Base-by-base conservation (phyloP, 2,113 vertebrate species). In the Australoheros scitulus region DNA sequence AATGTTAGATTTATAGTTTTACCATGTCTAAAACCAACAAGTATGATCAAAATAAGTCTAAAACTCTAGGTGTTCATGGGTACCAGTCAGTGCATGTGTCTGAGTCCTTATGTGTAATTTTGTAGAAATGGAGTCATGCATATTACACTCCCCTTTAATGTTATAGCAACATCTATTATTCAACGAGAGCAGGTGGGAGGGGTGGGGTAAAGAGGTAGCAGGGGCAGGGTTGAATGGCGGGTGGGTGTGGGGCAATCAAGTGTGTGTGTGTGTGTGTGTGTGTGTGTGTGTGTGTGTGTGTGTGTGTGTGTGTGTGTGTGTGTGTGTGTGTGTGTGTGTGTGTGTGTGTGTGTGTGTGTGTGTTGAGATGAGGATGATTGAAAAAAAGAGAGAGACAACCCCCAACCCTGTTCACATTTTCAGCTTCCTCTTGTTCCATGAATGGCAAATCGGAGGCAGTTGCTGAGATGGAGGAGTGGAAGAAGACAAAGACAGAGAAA, bases 131-230 rank as follows among this genome's bases (percentile, higher is more conserved):
- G 9, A 9, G 36, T 38, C 8, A 38, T 38, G 8, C 9, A 10
- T 38, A 38, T 7, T 3, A 38, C 68, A 72, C 34, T 84, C 76
- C n/a, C 85, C 78, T 91, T 89, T 93, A 93, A 93, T 93, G 88
- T 90, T 91, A 92, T 58, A 87, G 89, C 80, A 79, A 65, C 87
- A 94, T 95, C 87, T 87, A 95, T 95, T 95, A 95, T 95, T 96
- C 92, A 95, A 83, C 20, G n/a, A 60, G 87, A 85, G 90, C 93
- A 93, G 92, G 91, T 94, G 91, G 91, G 88, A 87, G 64, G 81
- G 84, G 83, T 26, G 82, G 84, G 77, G 72, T 74, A 59, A 68
- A 58, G 79, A 83, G 57, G 60, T 77, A 55, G 87, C 29, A 58
- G 41, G 85, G 82, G 61, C 17, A 24, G 76, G 58, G 79, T 18